Percentiles rank a stretch among this genome's conserved stretches.
These are phyloP conservation scores for Ahaetulla prasina DNA, from an alignment of 2,113 vertebrate genomes.

Conservation along the genomic window DNA sequence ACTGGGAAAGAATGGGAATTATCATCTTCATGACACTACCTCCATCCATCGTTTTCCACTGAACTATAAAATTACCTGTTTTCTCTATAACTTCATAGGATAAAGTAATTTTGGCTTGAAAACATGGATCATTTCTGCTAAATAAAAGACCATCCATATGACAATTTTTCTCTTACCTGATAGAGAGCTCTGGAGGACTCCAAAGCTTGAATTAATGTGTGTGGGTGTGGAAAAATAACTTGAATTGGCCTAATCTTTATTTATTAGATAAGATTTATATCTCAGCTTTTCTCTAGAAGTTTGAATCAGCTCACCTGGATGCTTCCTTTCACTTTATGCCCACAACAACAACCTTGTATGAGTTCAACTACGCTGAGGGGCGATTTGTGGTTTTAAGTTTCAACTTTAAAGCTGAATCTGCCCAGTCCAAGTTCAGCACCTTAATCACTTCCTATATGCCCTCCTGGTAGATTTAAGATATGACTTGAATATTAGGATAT, in stretches of 20 bases:
- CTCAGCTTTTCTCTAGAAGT: background rate
- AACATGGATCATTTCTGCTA: background rate
- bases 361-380: background rate
- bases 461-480: background rate
- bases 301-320: background rate
- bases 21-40: background rate
- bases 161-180: background rate
- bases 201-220: background rate
- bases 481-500: background rate
- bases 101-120: background rate
- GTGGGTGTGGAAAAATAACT: fast-evolving
- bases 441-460: background rate
- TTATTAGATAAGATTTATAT: background rate
- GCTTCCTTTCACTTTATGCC: background rate
- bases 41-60: background rate
- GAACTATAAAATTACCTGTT: too few species aligned
- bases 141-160: too few species aligned
- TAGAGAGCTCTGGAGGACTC: background rate
- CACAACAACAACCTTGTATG: background rate
- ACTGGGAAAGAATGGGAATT: background rate
- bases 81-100: background rate
- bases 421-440: background rate
- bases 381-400: background rate
- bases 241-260: background rate
- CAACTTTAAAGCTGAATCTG: background rate